Base-by-base conservation (phyloP, 2,888 invertebrate genomes). In the Metacarcinus magister region DNA sequence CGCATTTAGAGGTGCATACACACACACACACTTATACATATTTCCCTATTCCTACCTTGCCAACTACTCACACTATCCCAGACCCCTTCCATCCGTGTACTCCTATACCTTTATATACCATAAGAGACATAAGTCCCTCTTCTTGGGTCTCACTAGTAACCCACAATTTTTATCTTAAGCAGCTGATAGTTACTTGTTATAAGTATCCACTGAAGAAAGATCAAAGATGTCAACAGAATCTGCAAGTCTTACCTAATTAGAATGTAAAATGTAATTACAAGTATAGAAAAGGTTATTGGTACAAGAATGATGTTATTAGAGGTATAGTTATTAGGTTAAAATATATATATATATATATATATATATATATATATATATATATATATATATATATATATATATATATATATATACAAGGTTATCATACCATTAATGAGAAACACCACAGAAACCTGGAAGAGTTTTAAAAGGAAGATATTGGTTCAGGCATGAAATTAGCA, bases 341-440 rank as follows among this genome's bases (percentile, higher is more conserved):
- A 54, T 93, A 93, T 93, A 46, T 44, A 92, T 46, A 92, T 46
- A 39, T 23, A 92, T 44, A 46, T 54, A 92, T 46, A 44, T 92
- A 92, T 44, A 92, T 92, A 92, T 44, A 92, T 92, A 92, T 92
- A 92, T 93, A 92, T 92, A 92, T 92, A 92, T 92, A 92, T 92
- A 92, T 92, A 92, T 92, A 92, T 92, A 92, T 93, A 92, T 92
- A 92, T 92, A 92, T 92, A 92, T 92, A 93, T 93, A 93, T 93
- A 93, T 4, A 93, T 60, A 54, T 54, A n/a, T n/a, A n/a, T n/a
- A n/a, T n/a, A n/a, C n/a, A n/a, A n/a, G n/a, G n/a, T n/a, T 48
- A n/a, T n/a, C n/a, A n/a, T n/a, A n/a, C n/a, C n/a, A n/a, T 19
- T 13, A 54, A 23, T n/a, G 5, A 82, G 10, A 82, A 10, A 82